These are phyloP conservation scores for Choristoneura rosaceana DNA, from an alignment of 2,888 invertebrate genomes.

Conservation along the genomic window DNA sequence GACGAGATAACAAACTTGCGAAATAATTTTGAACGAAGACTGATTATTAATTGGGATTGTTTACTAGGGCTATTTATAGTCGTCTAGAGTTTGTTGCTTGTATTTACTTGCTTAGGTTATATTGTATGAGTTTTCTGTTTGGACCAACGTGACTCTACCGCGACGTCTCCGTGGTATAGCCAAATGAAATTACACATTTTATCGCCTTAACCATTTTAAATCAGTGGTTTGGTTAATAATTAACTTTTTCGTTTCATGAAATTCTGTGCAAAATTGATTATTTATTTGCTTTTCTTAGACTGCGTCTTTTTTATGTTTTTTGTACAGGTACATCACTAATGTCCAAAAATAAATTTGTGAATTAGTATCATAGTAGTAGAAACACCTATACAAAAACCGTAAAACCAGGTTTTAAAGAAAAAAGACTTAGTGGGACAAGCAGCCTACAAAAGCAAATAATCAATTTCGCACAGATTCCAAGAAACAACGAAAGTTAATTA, in stretches of 20 bases:
- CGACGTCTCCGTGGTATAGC: neutral
- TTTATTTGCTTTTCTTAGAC: neutral
- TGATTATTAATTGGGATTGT: conserved; percentile 38
- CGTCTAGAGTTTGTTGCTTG: neutral
- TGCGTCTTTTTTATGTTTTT: too few species aligned
- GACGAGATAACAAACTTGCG: conserved; percentile 19
- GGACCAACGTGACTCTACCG: neutral
- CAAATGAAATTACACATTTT: neutral
- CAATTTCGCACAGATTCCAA: too few species aligned
- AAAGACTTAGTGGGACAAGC: too few species aligned
- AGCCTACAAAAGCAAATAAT: too few species aligned
- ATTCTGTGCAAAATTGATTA: conserved; percentile 2
- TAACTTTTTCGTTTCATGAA: neutral
- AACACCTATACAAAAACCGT: too few species aligned
- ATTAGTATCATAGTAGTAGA: too few species aligned
- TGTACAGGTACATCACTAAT: too few species aligned
- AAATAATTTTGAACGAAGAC: conserved; percentile 20
- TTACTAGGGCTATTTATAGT: conserved; percentile 14
- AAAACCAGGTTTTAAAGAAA: too few species aligned
- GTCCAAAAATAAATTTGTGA: too few species aligned
- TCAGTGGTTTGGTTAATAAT: conserved; percentile 8
- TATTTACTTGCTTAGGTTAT: neutral
- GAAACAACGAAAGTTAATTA: too few species aligned
- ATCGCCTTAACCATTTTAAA: neutral
- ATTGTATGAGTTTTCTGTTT: neutral